A percentile compares a stretch with the other conserved stretches of the same genome.
phyloP scores from a whole-genome alignment of 1,140 invertebrate genomes.

The Drosophila bocki region DNA sequence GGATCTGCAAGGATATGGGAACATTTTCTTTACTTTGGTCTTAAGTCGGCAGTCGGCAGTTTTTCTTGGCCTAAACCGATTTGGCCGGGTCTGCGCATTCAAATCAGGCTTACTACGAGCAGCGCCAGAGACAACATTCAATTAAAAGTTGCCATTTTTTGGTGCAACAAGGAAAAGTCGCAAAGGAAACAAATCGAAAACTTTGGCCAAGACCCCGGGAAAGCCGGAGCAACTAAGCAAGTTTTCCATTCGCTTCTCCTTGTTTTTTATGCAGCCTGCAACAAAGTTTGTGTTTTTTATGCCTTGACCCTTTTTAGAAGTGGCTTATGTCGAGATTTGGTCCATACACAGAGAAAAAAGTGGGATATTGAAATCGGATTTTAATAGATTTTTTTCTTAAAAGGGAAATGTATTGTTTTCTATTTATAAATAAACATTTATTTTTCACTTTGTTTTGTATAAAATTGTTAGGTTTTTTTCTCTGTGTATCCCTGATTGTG shows the following conservation, averaged over 20 bases:
- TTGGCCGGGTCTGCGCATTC: conserved; percentile 20
- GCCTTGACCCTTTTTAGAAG: conserved; percentile 20
- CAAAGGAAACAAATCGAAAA: conserved; percentile 61
- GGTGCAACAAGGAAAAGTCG: conserved; percentile 31
- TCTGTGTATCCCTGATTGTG: background rate
- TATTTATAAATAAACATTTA: background rate
- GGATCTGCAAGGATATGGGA: conserved; percentile 71
- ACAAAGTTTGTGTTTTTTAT: conserved; percentile 45
- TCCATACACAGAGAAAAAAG: background rate
- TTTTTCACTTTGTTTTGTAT: background rate
- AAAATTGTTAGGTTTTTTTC: background rate
- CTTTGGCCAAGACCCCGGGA: conserved; percentile 33
- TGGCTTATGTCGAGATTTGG: conserved; percentile 17
- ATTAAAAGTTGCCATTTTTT: conserved; percentile 70
- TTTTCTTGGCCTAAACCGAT: conserved; percentile 20
- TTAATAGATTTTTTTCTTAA: background rate
- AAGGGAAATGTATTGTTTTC: background rate
- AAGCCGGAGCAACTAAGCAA: conserved; percentile 42
- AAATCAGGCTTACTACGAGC: conserved; percentile 43
- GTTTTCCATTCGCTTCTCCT: conserved; percentile 15
- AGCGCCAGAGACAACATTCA: conserved; percentile 63
- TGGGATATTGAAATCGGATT: background rate
- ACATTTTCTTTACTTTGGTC: background rate
- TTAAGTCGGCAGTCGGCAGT: background rate
- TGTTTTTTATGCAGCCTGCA: conserved; percentile 15